Conservation (phyloP, 1,140 invertebrate genomes). For the Diorhabda carinulata region DNA sequence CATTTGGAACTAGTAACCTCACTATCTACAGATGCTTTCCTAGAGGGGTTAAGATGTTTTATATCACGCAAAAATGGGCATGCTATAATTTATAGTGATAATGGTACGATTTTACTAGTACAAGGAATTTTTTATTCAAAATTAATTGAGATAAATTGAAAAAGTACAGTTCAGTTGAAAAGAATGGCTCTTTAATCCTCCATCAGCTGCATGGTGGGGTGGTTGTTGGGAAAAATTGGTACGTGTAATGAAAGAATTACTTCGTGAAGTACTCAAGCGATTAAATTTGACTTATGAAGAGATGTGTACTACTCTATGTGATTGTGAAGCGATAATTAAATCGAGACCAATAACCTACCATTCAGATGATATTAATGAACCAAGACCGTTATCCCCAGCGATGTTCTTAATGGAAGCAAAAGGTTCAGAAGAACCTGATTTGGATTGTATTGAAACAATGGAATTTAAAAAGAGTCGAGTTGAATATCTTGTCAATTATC, state of each 20-base stretch:
- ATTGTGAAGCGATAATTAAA: constrained; percentile 34
- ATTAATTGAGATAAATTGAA: background rate
- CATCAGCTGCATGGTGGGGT: constrained; percentile 41
- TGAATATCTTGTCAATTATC: background rate
- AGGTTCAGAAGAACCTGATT: too few relatives aligned
- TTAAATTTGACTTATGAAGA: too few relatives aligned
- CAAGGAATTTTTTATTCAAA: constrained; percentile 26
- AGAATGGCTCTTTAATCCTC: constrained; percentile 45
- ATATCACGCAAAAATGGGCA: constrained; percentile 24
- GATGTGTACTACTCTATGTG: too few relatives aligned
- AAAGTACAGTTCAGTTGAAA: constrained; percentile 11
- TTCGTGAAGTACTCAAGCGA: too few relatives aligned
- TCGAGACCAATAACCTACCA: background rate
- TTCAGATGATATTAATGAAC: too few relatives aligned
- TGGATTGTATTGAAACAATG: background rate
- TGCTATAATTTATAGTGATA: background rate
- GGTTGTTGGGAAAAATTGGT: too few relatives aligned
- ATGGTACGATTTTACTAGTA: constrained; percentile 5
- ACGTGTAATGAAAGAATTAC: too few relatives aligned
- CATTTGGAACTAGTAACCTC: too few relatives aligned
- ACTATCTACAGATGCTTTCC: too few relatives aligned
- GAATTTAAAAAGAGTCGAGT: background rate
- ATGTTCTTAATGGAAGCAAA: too few relatives aligned
- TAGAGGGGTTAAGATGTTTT: too few relatives aligned
- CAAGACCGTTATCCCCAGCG: too few relatives aligned